Evolutionary conservation across 2,797 vertebrate species (phyloP).

Genomic region (Anguilla marmorata): DNA sequence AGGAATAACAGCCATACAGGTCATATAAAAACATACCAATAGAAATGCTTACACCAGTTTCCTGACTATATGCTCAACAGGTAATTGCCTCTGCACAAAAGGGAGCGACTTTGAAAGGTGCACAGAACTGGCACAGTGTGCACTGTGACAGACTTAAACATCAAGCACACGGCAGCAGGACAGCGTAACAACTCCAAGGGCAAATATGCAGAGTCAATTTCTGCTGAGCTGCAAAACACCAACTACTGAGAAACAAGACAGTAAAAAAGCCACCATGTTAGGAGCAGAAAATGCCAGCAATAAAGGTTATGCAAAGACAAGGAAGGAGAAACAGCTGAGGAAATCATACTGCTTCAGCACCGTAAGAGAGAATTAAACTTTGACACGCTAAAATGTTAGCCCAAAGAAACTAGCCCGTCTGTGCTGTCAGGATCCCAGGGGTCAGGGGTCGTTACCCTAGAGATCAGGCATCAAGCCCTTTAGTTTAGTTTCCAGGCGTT

Average conservation of each 20-base stretch:
- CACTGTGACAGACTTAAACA: neutral
- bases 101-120: neutral
- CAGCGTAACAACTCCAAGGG: neutral
- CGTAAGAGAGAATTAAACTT: neutral
- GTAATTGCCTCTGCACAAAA: neutral
- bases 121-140: neutral
- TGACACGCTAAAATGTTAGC: neutral
- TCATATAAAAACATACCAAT: neutral
- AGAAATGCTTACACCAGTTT: neutral
- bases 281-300: neutral
- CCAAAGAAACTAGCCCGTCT: neutral
- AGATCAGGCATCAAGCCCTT: conserved; percentile 26
- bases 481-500: conserved; percentile 77
- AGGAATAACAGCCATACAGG: neutral
- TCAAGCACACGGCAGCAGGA: neutral
- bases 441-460: conserved; percentile 55
- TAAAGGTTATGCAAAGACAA: neutral
- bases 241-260: conserved; percentile 31
- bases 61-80: neutral
- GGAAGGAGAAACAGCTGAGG: neutral
- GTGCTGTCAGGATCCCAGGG: conserved; percentile 26
- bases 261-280: conserved; percentile 23
- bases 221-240: neutral
- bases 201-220: neutral
- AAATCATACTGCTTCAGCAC: neutral